Evolutionary conservation across 2,113 vertebrate genomes (phyloP).

Genomic region (Lethenteron camtschaticum): DNA sequence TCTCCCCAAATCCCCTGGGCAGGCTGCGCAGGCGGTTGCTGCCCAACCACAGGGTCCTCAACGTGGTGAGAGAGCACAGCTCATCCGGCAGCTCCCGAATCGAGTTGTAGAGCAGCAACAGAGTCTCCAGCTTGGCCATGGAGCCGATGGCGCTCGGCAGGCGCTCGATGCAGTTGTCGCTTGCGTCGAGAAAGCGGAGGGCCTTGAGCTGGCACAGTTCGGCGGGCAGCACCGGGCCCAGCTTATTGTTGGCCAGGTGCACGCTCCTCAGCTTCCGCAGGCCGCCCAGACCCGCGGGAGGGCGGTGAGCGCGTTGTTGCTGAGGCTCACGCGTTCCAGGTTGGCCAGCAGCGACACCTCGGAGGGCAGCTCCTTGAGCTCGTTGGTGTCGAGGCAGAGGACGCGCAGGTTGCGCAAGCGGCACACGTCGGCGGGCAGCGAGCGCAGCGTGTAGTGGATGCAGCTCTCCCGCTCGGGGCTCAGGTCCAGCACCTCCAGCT

Average conservation of each 20-base stretch:
- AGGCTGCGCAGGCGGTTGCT: conserved; percentile 15
- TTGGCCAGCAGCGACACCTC: conserved; percentile 15
- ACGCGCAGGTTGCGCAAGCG: conserved; percentile 14
- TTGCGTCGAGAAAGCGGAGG: conserved; percentile 19
- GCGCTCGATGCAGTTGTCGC: conserved; percentile 16
- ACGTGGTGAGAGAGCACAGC: conserved; percentile 15
- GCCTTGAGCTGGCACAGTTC: conserved; percentile 16
- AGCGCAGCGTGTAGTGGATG: conserved; percentile 15
- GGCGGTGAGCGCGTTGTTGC: conserved; percentile 15
- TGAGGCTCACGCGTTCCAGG: conserved; percentile 20
- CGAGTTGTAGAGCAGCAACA: conserved; percentile 17
- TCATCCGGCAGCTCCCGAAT: conserved; percentile 13
- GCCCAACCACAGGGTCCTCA: conserved; percentile 16
- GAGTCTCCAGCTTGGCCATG: conserved; percentile 14
- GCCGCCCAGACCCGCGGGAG: conserved; percentile 14
- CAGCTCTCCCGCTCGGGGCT: conserved; percentile 19
- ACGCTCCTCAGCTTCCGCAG: conserved; percentile 19
- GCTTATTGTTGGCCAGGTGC: conserved; percentile 20
- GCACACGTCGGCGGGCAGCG: conserved; percentile 16
- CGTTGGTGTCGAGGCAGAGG: conserved; percentile 19
- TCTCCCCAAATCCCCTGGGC: conserved; percentile 15
- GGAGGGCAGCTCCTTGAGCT: conserved; percentile 15
- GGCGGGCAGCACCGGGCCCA: conserved; percentile 12
- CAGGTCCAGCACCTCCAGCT: conserved; percentile 20
- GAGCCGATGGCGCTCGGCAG: conserved; percentile 14